Evolutionary conservation across 1,140 invertebrate species (phyloP).

Genomic region (Danaus plexippus): DNA sequence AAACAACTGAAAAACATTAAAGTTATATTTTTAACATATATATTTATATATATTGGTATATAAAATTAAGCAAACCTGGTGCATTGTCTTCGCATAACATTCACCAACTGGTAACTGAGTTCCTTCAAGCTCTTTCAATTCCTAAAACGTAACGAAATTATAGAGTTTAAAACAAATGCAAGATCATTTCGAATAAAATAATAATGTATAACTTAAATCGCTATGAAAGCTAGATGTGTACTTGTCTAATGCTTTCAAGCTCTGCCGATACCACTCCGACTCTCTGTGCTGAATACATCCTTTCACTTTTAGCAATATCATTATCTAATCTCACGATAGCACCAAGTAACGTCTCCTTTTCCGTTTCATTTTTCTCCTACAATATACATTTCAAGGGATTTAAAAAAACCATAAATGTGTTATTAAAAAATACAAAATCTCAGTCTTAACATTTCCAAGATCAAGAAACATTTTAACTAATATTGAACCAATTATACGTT

Average conservation of each 20-base stretch:
- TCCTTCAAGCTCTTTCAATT: constrained; percentile 47
- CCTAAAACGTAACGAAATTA: constrained; percentile 23
- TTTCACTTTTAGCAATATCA: constrained; percentile 42
- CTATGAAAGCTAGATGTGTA: constrained; percentile 8
- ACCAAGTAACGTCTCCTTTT: constrained; percentile 41
- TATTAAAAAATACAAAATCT: too few species aligned
- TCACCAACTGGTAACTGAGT: constrained; percentile 31
- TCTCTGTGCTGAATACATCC: constrained; percentile 36
- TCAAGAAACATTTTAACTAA: too few species aligned
- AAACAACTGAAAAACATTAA: constrained; percentile 39
- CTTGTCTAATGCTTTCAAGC: constrained; percentile 46
- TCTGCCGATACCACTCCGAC: constrained; percentile 43
- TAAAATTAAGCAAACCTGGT: constrained; percentile 37
- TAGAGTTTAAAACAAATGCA: too few species aligned
- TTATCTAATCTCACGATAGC: constrained; percentile 41
- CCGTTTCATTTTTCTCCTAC: constrained; percentile 11
- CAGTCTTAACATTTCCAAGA: too few species aligned
- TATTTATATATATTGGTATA: too few species aligned
- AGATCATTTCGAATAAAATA: too few species aligned
- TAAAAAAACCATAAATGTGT: too few species aligned
- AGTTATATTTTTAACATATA: too few species aligned
- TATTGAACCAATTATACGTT: too few species aligned
- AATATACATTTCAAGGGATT: too few species aligned
- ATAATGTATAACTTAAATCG: too few species aligned
- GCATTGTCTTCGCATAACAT: constrained; percentile 47